These are phyloP conservation scores for Folsomia manolachei DNA, from an alignment of 2,888 invertebrate species.

Conservation along the genomic window DNA sequence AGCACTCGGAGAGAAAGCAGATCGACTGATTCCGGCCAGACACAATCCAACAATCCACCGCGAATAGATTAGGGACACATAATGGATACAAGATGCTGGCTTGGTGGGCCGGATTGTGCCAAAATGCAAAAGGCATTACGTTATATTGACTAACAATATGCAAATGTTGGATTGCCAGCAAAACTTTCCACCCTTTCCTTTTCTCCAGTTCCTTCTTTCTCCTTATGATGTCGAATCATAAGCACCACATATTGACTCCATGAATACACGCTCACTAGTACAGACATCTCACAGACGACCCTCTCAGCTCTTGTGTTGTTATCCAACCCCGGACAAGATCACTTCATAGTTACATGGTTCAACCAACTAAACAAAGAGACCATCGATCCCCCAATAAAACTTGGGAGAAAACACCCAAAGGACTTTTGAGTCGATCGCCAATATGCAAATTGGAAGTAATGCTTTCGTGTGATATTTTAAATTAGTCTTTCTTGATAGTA, in stretches of 20 bases:
- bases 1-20: constrained; percentile 17
- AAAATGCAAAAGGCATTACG: constrained; percentile 32
- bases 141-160: constrained; percentile 44
- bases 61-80: constrained; percentile 32
- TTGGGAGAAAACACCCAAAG: constrained; percentile 32
- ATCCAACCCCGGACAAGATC: no score
- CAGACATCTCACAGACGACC: no score
- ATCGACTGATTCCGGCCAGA: constrained; percentile 38
- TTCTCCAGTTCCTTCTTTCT: no score
- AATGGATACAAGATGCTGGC: constrained; percentile 35
- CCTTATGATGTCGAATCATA: no score
- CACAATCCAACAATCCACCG: constrained; percentile 17
- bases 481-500: constrained; percentile 25
- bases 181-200: constrained; percentile 29
- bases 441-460: constrained; percentile 43
- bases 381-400: neutral
- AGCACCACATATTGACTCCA: no score
- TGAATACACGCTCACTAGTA: no score
- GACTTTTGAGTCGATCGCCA: constrained; percentile 36
- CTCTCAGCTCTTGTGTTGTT: no score
- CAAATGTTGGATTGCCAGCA: constrained; percentile 36
- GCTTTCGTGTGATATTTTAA: constrained; percentile 38
- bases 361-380: no score
- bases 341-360: no score
- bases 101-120: constrained; percentile 36